A percentile compares a stretch with the other conserved stretches of the same genome.
Evolutionary conservation across 2,888 invertebrate species (phyloP).

Genomic region (Ophonus ardosiacus): DNA sequence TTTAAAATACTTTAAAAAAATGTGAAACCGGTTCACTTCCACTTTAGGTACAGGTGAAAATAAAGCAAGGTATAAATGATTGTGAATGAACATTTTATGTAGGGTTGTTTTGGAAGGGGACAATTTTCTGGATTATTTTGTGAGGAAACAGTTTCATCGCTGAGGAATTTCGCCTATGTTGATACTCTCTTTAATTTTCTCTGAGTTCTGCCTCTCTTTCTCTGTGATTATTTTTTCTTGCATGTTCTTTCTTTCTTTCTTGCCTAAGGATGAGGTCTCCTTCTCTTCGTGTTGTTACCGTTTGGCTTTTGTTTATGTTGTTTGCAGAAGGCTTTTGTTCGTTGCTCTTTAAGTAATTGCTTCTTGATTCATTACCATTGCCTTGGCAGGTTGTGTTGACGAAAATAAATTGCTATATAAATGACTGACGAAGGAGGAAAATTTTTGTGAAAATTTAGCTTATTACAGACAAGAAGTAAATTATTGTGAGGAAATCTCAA

Average conservation of each 20-base stretch:
- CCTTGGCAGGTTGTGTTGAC: slow-evolving; percentile 15
- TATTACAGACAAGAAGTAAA: slow-evolving; percentile 3
- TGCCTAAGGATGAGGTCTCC: slow-evolving; percentile 3
- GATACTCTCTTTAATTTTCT: slow-evolving; percentile 37
- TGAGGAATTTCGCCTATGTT: slow-evolving; percentile 30
- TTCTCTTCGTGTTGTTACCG: slow-evolving; percentile 4
- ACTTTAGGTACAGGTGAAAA: no score
- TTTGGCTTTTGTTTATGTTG: slow-evolving; percentile 31
- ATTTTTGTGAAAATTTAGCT: slow-evolving; percentile 36
- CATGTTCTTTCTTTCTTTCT: not conserved
- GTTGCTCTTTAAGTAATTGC: slow-evolving; percentile 40
- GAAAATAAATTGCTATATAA: not conserved
- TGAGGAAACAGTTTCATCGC: not conserved
- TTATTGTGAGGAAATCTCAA: not conserved
- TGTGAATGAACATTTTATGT: no score
- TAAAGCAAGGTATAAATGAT: no score
- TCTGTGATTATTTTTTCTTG: slow-evolving; percentile 40
- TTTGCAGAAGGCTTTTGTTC: slow-evolving; percentile 10
- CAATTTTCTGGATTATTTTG: not conserved
- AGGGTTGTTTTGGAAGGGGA: not conserved
- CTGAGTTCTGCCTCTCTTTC: not conserved
- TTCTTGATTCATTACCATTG: slow-evolving; percentile 43
- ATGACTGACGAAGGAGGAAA: not conserved
- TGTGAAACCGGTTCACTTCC: no score
- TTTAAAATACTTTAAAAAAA: no score